phyloP scores from a whole-genome alignment of 2,888 invertebrate genomes.

The Cantharis lateralis region DNA sequence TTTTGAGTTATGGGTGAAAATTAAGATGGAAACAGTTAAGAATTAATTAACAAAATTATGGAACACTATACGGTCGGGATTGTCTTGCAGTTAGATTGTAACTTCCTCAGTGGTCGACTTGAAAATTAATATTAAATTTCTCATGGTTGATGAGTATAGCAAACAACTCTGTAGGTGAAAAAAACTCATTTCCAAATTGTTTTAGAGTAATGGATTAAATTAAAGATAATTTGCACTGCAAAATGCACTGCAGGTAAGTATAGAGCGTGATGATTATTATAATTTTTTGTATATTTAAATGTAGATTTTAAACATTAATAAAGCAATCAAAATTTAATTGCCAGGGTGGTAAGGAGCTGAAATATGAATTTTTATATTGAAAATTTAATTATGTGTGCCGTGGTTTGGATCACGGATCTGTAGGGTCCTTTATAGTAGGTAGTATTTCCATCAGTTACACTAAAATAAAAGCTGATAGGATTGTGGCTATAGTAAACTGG shows the following conservation, averaged over 20 bases:
- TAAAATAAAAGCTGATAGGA: background rate
- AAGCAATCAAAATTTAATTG: too few species aligned
- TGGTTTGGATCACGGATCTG: background rate
- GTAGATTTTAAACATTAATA: too few species aligned
- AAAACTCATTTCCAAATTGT: background rate
- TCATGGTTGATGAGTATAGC: background rate
- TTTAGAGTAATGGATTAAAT: background rate
- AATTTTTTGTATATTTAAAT: too few species aligned
- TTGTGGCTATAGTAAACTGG: background rate
- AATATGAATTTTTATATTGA: too few species aligned
- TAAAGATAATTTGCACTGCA: background rate
- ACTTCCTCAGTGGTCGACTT: background rate
- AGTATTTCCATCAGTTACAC: background rate
- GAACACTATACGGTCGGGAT: too few species aligned
- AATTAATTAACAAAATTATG: too few species aligned
- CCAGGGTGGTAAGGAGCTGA: too few species aligned
- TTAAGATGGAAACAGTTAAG: too few species aligned
- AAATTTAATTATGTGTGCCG: background rate
- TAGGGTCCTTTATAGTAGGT: background rate
- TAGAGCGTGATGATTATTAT: too few species aligned
- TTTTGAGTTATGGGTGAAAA: too few species aligned
- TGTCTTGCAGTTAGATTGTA: background rate
- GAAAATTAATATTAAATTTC: background rate
- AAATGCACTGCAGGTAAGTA: too few species aligned
- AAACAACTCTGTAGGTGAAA: background rate